These are phyloP conservation scores for Caenorhabditis uteleia DNA, from an alignment of 2,888 invertebrate genomes.

Conservation along the genomic window DNA sequence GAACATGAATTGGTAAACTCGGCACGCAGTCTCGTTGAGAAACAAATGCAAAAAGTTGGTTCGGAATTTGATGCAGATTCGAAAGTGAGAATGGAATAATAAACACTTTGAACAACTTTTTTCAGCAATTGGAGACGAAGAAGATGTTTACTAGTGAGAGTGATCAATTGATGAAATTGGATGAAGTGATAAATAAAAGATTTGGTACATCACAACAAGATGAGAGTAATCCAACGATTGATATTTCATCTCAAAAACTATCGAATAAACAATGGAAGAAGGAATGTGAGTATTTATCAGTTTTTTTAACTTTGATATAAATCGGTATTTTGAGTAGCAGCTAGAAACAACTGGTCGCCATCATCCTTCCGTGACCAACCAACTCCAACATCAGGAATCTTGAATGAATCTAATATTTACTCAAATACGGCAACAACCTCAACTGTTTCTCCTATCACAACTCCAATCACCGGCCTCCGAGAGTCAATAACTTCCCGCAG, in stretches of 20 bases:
- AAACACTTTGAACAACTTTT: too few species aligned
- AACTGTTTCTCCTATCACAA: too few species aligned
- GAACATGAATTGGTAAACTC: too few species aligned
- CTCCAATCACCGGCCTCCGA: too few species aligned
- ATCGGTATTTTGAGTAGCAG: too few species aligned
- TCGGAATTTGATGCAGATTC: slow-evolving; percentile 20
- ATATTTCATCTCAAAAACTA: slow-evolving; percentile 34
- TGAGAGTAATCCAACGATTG: slow-evolving; percentile 20
- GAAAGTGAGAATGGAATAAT: too few species aligned
- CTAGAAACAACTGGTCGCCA: slow-evolving; percentile 11
- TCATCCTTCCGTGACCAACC: not conserved
- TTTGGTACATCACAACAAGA: slow-evolving; percentile 22
- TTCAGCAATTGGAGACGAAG: slow-evolving; percentile 23
- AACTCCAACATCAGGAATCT: not conserved
- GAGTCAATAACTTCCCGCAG: slow-evolving; percentile 6
- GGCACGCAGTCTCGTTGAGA: slow-evolving; percentile 25
- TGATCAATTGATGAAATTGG: slow-evolving; percentile 32
- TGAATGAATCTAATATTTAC: not conserved
- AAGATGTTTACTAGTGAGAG: slow-evolving; percentile 31
- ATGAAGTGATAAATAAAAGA: slow-evolving; percentile 17
- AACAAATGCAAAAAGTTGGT: slow-evolving; percentile 32
- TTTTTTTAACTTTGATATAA: too few species aligned
- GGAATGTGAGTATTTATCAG: slow-evolving; percentile 34
- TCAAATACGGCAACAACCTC: slow-evolving; percentile 1
- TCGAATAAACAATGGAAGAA: slow-evolving; percentile 20